Evolutionary conservation across 2,888 invertebrate species (phyloP), one percentile per base, ranked within the genome.

Genomic region (Drosophila siamana): DNA sequence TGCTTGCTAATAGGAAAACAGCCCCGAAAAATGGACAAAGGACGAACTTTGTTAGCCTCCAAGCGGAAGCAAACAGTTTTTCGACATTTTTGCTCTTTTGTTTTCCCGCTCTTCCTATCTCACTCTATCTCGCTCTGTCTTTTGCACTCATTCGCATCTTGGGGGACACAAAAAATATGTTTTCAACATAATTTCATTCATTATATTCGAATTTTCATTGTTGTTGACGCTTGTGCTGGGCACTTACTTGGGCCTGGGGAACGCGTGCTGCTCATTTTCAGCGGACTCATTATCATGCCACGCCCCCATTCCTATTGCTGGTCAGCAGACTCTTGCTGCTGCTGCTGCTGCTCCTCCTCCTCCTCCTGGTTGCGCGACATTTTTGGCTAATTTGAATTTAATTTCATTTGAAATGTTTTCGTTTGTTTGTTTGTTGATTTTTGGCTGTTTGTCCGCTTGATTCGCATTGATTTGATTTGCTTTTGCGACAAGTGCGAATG

Each of bases 1-100:
- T 79, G 69, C 69, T 78, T 65, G 73, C 78, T 78, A 80, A 78
- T 78, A 76, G 77, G 67, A 76, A 76, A 80, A 76, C 77, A 79
- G 69, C 60, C 52, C 52, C 26, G 16, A 67, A 61, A 65, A 74
- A 54, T 65, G 74, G 69, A 75, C 75, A 78, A 74, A 73, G 78
- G 78, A 78, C 78, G 46, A 74, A 76, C 65, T 74, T 78, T 50
- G 62, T 43, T 43, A 40, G 56, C 63, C 60, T 63, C 59, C 59
- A 56, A 74, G 63, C 74, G 74, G 78, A 78, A 74, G 74, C 70
- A 75, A 77, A 77, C 71, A 64, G 79, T 70, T 78, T 77, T 78
- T 61, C 62, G 50, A 72, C 78, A 71, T 59, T 36, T 22, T 50
- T 44, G 8, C 7, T 15, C 54, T 38, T 40, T 61, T 61, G 54